Evolutionary conservation across 1,140 invertebrate genomes (phyloP).

Genomic region (Trissolcus basalis): DNA sequence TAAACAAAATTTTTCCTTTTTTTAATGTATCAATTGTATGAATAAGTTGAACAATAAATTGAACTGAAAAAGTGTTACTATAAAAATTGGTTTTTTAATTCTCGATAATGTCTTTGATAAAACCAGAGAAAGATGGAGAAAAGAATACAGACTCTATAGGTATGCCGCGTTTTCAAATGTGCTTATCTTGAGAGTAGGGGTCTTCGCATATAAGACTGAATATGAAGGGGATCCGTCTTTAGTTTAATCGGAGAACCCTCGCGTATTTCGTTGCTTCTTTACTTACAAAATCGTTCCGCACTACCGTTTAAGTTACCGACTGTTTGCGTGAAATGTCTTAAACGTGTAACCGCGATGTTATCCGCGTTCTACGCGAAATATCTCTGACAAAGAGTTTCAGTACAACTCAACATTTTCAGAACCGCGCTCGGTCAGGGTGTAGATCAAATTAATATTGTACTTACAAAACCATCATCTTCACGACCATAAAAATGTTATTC

Average conservation of each 20-base stretch:
- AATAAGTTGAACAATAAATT: too few relatives aligned
- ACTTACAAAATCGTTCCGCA: constrained; percentile 53
- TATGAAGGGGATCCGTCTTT: constrained; percentile 67
- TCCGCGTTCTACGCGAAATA: constrained; percentile 37
- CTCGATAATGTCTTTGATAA: too few relatives aligned
- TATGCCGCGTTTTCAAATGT: constrained; percentile 59
- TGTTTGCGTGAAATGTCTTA: constrained; percentile 50
- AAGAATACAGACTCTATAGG: constrained; percentile 39
- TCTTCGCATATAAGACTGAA: constrained; percentile 73
- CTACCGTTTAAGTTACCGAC: constrained; percentile 19
- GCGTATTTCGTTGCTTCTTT: constrained; percentile 50
- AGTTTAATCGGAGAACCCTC: constrained; percentile 61
- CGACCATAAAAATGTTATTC: constrained; percentile 26
- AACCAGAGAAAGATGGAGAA: constrained; percentile 55
- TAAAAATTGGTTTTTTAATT: too few relatives aligned
- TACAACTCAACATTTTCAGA: constrained; percentile 12
- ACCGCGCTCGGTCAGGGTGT: too few relatives aligned
- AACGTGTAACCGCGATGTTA: constrained; percentile 27
- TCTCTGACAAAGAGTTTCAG: constrained; percentile 29
- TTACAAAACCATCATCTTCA: constrained; percentile 22
- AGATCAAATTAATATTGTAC: too few relatives aligned
- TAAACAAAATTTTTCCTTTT: too few relatives aligned
- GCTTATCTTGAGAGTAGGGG: constrained; percentile 67
- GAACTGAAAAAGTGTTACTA: too few relatives aligned
- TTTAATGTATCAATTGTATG: too few relatives aligned